A percentile compares a stretch with the other conserved stretches of the same genome.
Conservation (phyloP, 1,140 invertebrate species). For the Drosophila suzukii region DNA sequence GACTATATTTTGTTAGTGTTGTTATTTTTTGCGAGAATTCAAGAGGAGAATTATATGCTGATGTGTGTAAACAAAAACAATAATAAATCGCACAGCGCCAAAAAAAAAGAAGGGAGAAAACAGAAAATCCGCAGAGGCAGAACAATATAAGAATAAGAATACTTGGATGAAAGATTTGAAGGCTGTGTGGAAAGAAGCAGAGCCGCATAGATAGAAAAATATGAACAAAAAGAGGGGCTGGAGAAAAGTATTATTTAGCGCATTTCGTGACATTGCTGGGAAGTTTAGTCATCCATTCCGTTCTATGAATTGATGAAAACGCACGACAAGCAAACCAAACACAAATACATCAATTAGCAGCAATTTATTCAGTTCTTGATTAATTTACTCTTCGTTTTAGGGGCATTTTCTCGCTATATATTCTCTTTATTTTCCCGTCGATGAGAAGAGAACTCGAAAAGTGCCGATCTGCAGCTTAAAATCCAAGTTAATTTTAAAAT, state of each 20-base stretch:
- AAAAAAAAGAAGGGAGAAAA: constrained; percentile 4
- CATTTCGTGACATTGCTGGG: constrained; percentile 30
- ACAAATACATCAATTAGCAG: constrained; percentile 46
- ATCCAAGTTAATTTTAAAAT: too few species aligned
- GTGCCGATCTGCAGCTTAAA: background rate
- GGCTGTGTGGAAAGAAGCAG: constrained; percentile 13
- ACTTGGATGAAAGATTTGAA: constrained; percentile 20
- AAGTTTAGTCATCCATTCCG: constrained; percentile 18
- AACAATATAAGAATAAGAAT: constrained; percentile 14
- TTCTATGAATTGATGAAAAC: constrained; percentile 32
- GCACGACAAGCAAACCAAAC: constrained; percentile 39
- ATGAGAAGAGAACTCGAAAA: background rate
- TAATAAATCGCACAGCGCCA: constrained; percentile 34
- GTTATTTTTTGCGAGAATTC: background rate
- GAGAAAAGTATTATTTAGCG: constrained; percentile 34
- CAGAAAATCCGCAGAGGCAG: constrained; percentile 8
- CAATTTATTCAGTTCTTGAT: constrained; percentile 37
- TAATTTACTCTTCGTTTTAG: constrained; percentile 27
- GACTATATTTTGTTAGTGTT: background rate
- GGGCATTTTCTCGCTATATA: background rate
- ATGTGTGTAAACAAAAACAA: constrained; percentile 49
- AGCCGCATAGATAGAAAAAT: background rate
- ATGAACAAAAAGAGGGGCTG: constrained; percentile 6
- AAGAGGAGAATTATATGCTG: constrained; percentile 33
- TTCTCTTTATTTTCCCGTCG: background rate